These are phyloP conservation scores for Sphyrna mokarran DNA, from an alignment of 2,113 vertebrate genomes.

Conservation along the genomic window DNA sequence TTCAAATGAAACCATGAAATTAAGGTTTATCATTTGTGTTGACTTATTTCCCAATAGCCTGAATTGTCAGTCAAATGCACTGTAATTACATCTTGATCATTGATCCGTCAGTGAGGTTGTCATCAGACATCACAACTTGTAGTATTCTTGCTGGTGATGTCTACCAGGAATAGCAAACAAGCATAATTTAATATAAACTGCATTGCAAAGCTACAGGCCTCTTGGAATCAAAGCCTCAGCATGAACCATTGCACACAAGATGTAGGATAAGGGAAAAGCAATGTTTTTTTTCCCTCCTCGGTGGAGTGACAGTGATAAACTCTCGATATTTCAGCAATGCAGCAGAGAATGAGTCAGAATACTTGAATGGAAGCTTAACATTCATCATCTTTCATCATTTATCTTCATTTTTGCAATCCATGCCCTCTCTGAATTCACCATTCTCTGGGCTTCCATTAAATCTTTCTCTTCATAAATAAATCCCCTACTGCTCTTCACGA, in stretches of 20 bases:
- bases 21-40: background rate
- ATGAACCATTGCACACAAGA: background rate
- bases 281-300: background rate
- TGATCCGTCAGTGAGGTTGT: constrained; percentile 3
- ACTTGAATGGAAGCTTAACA: background rate
- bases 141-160: background rate
- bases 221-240: background rate
- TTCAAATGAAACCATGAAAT: background rate
- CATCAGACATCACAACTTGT: background rate
- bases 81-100: background rate
- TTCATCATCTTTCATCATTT: background rate
- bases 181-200: background rate
- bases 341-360: background rate
- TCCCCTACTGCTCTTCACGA: background rate
- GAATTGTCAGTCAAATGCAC: background rate
- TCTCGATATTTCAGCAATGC: background rate
- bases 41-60: background rate
- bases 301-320: background rate
- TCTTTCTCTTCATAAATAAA: background rate
- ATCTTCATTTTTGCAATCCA: background rate
- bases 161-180: background rate
- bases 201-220: background rate
- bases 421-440: background rate
- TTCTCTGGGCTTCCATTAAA: background rate
- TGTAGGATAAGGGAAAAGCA: background rate